Evolutionary conservation across 2,797 vertebrate genomes (phyloP).

Genomic region (Glossophaga mutica): DNA sequence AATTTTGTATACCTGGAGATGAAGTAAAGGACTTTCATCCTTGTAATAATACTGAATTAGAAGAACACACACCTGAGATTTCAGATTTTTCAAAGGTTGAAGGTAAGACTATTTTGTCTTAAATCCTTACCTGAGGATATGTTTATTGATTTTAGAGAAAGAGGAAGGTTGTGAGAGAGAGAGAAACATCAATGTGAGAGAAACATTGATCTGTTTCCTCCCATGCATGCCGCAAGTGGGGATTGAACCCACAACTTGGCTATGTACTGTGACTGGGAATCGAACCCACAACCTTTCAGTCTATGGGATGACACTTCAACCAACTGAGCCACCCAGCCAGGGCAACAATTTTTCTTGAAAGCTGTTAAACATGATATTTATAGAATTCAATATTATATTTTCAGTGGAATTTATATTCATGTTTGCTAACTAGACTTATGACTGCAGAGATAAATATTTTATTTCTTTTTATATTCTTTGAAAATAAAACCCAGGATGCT

Average conservation of each 20-base stretch:
- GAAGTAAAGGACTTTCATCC: constrained; percentile 83
- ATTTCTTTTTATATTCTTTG: constrained; percentile 16
- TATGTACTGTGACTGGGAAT: too few relatives aligned
- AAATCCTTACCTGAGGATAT: neutral
- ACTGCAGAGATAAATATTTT: neutral
- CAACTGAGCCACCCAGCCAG: neutral
- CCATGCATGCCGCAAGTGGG: neutral
- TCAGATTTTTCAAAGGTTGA: constrained; percentile 11
- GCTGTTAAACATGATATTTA: neutral
- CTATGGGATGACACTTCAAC: neutral
- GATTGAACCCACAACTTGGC: neutral
- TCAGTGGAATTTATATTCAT: neutral
- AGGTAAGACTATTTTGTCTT: constrained; percentile 61
- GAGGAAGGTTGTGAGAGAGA: neutral
- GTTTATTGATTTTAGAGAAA: neutral
- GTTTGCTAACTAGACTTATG: neutral
- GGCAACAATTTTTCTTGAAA: constrained; percentile 28
- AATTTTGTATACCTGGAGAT: constrained; percentile 83
- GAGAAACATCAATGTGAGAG: neutral
- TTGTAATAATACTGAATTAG: constrained; percentile 44
- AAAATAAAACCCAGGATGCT: neutral
- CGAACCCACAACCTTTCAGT: neutral
- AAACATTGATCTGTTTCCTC: neutral
- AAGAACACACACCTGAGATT: neutral
- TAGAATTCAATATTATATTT: constrained; percentile 21